These are phyloP conservation scores for Caenorhabditis macrosperma DNA, from an alignment of 2,888 invertebrate species.

Conservation along the genomic window DNA sequence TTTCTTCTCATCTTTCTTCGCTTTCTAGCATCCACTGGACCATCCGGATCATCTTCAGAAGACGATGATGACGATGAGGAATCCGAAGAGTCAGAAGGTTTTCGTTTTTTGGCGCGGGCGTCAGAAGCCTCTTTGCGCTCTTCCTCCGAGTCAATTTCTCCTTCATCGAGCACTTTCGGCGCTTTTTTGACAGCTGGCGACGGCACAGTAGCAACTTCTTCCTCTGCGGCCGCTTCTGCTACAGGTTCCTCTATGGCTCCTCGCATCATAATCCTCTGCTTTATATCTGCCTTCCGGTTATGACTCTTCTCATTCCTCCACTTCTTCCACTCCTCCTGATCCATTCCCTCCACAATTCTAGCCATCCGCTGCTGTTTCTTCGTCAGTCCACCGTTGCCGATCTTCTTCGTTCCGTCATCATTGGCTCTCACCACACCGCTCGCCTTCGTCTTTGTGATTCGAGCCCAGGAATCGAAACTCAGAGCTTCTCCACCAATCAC, in stretches of 20 bases:
- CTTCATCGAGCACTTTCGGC: slow-evolving; percentile 61
- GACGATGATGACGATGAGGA: slow-evolving; percentile 42
- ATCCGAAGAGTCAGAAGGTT: slow-evolving; percentile 26
- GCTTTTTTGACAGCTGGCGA: neutral
- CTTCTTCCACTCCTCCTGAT: slow-evolving; percentile 44
- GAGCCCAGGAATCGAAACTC: slow-evolving; percentile 71
- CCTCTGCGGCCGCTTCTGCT: slow-evolving; percentile 26
- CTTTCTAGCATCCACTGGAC: slow-evolving; percentile 44
- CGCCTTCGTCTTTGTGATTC: slow-evolving; percentile 53
- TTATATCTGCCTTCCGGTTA: slow-evolving; percentile 47
- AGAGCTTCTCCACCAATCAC: slow-evolving; percentile 64
- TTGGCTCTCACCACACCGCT: slow-evolving; percentile 51
- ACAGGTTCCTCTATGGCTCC: slow-evolving; percentile 42
- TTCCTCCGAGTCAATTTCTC: slow-evolving; percentile 68
- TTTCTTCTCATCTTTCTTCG: slow-evolving; percentile 54
- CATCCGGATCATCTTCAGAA: slow-evolving; percentile 44
- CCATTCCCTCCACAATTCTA: slow-evolving; percentile 48
- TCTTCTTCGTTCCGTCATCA: slow-evolving; percentile 35
- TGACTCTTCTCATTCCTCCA: slow-evolving; percentile 56
- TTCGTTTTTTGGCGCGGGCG: slow-evolving; percentile 26
- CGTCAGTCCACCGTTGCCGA: slow-evolving; percentile 49
- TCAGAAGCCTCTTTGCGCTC: slow-evolving; percentile 43
- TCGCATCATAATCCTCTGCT: slow-evolving; percentile 54
- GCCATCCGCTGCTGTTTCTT: slow-evolving; percentile 48
- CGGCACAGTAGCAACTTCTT: neutral